Percentiles rank a stretch among this genome's conserved stretches.
These are phyloP conservation scores for Halichoeres trimaculatus DNA, from an alignment of 2,113 vertebrate genomes.

Conservation along the genomic window DNA sequence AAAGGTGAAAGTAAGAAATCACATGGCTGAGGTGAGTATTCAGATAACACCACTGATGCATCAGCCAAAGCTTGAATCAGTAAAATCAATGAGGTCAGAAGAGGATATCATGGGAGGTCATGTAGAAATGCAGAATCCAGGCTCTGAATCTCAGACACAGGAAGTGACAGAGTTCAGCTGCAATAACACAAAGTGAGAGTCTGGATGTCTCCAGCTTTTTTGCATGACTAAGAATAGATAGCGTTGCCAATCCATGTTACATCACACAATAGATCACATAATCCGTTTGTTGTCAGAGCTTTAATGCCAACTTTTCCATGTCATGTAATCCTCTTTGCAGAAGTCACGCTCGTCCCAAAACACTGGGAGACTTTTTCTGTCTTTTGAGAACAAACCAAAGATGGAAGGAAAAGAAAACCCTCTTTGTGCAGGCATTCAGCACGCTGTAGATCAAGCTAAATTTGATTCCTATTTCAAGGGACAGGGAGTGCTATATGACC, in stretches of 20 bases:
- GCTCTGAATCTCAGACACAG: not conserved
- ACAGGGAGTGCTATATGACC: slow-evolving; percentile 25
- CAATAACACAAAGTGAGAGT: not conserved
- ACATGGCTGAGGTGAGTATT: too few species aligned
- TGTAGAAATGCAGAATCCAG: not conserved
- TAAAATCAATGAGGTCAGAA: too few species aligned
- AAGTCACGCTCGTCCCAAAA: slow-evolving; percentile 30
- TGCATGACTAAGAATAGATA: not conserved
- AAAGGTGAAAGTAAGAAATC: too few species aligned
- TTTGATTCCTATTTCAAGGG: slow-evolving; percentile 45
- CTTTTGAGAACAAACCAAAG: not conserved
- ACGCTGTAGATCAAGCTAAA: slow-evolving; percentile 13
- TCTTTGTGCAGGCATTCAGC: not conserved
- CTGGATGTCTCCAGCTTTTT: not conserved
- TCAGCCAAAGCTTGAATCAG: too few species aligned
- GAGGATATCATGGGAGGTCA: not conserved
- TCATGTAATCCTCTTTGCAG: slow-evolving; percentile 38
- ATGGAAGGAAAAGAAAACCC: slow-evolving; percentile 22
- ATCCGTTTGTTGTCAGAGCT: slow-evolving; percentile 16
- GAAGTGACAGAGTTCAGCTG: slow-evolving; percentile 2
- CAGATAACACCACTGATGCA: too few species aligned
- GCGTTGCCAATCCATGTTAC: not conserved
- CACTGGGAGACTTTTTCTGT: not conserved
- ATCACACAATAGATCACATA: slow-evolving; percentile 14
- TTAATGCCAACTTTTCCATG: slow-evolving; percentile 27